Evolutionary conservation across 2,888 invertebrate genomes (phyloP), one percentile per base, ranked within the genome.

Genomic region (Dolichomitus sp.): DNA sequence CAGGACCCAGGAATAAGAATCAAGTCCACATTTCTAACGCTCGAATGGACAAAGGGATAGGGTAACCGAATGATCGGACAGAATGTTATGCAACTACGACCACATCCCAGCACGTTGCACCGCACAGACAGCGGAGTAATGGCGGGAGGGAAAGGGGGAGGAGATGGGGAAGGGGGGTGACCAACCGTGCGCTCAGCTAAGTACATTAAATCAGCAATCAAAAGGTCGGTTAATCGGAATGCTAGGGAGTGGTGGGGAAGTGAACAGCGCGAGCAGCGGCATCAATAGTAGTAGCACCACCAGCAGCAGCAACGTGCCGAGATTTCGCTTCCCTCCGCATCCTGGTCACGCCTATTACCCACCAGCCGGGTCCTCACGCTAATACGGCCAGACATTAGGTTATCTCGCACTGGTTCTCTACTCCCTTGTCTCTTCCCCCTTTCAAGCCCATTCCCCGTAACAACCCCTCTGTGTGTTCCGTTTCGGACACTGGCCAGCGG

Each of bases 311-410:
- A 70, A 66, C 63, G 63, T 45, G 63, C 65, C 52, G 73, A 80
- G 83, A 79, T 84, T 79, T 83, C 69, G 77, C 50, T 45, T 45
- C 63, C 73, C 75, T 66, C 52, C 61, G 63, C 37, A 74, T 63
- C 37, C 72, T 80, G 70, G 83, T 76, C 70, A 79, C 79, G 79
- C 74, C 77, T 83, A 78, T 84, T 83, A 83, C 27, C 75, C 73
- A 79, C 87, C 45, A 70, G 65, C 65, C 70, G 42, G 63, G 50
- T 75, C 84, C 85, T 78, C 83, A 86, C 85, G 89, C 88, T 90
- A 90, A 92, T 91, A 91, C 88, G 88, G 86, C 83, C 86, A 84
- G 88, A 88, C 90, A 92, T 92, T 91, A 91, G 87, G 90, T 90
- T 92, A 91, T 92, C 90, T 90, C 87, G 79, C 42, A 52, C 40